A percentile compares a stretch with the other conserved stretches of the same genome.
Evolutionary conservation across 1,140 invertebrate genomes (phyloP).

Genomic region (Elymnias hypermnestra): DNA sequence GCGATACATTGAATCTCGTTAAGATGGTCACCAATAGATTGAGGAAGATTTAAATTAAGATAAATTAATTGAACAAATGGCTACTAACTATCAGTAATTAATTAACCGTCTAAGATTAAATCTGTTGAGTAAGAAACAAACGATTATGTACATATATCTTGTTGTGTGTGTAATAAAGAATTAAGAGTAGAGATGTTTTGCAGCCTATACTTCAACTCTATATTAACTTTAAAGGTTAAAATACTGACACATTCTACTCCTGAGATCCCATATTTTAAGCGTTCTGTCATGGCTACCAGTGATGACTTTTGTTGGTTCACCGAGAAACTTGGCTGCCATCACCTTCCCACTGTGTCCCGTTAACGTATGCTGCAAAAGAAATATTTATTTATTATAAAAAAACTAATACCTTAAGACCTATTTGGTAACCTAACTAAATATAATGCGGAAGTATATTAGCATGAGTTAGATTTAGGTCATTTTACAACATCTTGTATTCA

Average conservation of each 20-base stretch:
- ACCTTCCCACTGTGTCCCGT: slow-evolving; percentile 98
- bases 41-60: slow-evolving; percentile 20
- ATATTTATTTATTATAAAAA: no score
- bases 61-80: slow-evolving; percentile 18
- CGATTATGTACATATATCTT: neutral
- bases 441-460: no score
- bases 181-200: no score
- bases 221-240: no score
- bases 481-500: no score
- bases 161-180: neutral
- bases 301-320: slow-evolving; percentile 91
- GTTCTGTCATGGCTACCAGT: slow-evolving; percentile 97
- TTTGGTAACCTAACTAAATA: no score
- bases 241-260: slow-evolving; percentile 94
- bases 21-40: slow-evolving; percentile 17
- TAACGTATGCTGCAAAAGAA: slow-evolving; percentile 90
- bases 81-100: slow-evolving; percentile 17
- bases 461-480: no score
- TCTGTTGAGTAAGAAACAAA: slow-evolving; percentile 1
- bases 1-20: slow-evolving; percentile 15
- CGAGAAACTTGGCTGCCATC: slow-evolving; percentile 94
- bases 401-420: no score
- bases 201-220: no score
- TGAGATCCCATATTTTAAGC: slow-evolving; percentile 97
- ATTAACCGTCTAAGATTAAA: slow-evolving; percentile 12